These are phyloP conservation scores for Camptogramma bilineatum DNA, from an alignment of 2,888 invertebrate species.

Conservation along the genomic window DNA sequence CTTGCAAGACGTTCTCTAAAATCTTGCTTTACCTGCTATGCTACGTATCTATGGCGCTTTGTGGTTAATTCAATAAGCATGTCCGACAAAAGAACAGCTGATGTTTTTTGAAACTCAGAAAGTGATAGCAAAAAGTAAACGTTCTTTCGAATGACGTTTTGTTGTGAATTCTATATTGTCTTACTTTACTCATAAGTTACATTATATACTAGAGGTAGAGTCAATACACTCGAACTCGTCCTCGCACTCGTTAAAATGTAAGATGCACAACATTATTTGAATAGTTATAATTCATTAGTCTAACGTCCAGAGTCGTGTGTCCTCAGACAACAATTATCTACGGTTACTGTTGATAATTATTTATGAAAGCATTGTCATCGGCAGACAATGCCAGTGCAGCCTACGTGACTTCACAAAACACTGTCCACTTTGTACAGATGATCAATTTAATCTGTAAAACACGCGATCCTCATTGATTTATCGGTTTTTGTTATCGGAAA, in stretches of 20 bases:
- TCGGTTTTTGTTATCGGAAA: slow-evolving; percentile 46
- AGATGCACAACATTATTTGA: slow-evolving; percentile 22
- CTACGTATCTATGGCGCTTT: slow-evolving; percentile 34
- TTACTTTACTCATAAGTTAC: not conserved
- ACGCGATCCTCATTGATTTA: slow-evolving; percentile 46
- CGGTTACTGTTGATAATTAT: slow-evolving; percentile 57
- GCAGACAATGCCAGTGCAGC: slow-evolving; percentile 60
- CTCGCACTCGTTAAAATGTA: slow-evolving; percentile 11
- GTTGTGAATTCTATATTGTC: not conserved
- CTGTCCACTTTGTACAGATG: slow-evolving; percentile 28
- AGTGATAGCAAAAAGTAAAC: slow-evolving; percentile 10
- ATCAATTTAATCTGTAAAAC: slow-evolving; percentile 38
- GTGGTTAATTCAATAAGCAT: slow-evolving; percentile 40
- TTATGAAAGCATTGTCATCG: slow-evolving; percentile 68
- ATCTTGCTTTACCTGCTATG: slow-evolving; percentile 42
- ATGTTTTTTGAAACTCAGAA: slow-evolving; percentile 32
- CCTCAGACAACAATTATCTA: slow-evolving; percentile 40
- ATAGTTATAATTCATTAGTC: slow-evolving; percentile 35
- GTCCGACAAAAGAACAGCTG: slow-evolving; percentile 43
- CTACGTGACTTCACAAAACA: slow-evolving; percentile 55
- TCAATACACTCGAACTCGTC: slow-evolving; percentile 1
- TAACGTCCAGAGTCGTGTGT: slow-evolving; percentile 42
- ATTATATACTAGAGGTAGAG: not conserved
- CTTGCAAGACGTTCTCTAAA: slow-evolving; percentile 64
- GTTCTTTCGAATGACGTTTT: slow-evolving; percentile 1